These are phyloP conservation scores for Agrochola circellaris DNA, from an alignment of 2,888 invertebrate genomes.

Conservation along the genomic window DNA sequence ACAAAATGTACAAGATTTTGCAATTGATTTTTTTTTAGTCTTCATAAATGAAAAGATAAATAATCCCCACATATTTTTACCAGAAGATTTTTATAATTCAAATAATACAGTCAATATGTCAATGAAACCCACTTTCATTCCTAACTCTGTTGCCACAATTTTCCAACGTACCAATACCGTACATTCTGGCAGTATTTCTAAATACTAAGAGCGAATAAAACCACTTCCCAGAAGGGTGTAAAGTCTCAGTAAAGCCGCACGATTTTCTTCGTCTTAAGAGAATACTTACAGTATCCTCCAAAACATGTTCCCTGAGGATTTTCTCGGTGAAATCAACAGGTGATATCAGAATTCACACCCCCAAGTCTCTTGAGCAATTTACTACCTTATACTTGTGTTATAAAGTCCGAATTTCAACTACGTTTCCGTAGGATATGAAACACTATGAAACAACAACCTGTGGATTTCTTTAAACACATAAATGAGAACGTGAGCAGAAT, in stretches of 20 bases:
- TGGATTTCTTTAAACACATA: constrained; percentile 76
- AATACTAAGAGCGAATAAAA: constrained; percentile 12
- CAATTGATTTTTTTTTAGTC: background rate
- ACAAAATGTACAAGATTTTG: background rate
- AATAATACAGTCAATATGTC: background rate
- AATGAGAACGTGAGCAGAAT: constrained; percentile 53
- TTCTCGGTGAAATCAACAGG: constrained; percentile 87
- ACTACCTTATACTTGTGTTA: constrained; percentile 78
- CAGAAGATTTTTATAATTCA: too few relatives aligned
- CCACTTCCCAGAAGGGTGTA: background rate
- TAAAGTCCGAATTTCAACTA: constrained; percentile 82
- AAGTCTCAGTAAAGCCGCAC: constrained; percentile 8
- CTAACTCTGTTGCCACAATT: background rate
- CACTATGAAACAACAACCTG: constrained; percentile 84
- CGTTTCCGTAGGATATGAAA: constrained; percentile 61
- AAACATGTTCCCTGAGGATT: constrained; percentile 83
- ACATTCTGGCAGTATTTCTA: background rate
- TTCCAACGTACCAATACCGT: background rate
- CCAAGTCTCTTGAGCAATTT: constrained; percentile 74
- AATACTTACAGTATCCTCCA: constrained; percentile 85
- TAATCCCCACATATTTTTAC: background rate
- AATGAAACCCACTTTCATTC: background rate
- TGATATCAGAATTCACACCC: constrained; percentile 85
- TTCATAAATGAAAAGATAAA: background rate
- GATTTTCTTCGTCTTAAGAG: constrained; percentile 41